Percentiles rank a stretch among this genome's conserved stretches.
Evolutionary conservation across 2,888 invertebrate species (phyloP).

Genomic region (Andrena camellia): DNA sequence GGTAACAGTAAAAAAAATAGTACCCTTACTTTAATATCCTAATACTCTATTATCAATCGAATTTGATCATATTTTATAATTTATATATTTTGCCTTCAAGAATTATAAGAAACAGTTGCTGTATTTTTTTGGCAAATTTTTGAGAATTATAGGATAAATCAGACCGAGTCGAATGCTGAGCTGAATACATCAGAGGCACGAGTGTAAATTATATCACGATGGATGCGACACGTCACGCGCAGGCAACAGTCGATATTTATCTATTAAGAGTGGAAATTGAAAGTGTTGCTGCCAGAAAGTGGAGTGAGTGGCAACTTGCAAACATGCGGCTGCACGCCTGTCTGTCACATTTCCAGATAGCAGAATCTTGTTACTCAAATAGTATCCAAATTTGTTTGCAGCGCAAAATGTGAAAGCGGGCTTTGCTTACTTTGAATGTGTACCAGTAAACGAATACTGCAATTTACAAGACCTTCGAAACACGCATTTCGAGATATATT

Average conservation of each 20-base stretch:
- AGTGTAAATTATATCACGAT: constrained; percentile 71
- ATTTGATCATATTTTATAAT: too few species aligned
- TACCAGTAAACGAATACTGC: neutral
- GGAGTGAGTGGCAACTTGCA: constrained; percentile 38
- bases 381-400: constrained; percentile 18
- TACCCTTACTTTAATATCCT: too few species aligned
- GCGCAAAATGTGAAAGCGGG: neutral
- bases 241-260: constrained; percentile 68
- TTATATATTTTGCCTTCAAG: neutral
- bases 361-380: constrained; percentile 21
- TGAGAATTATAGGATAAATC: constrained; percentile 31
- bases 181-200: constrained; percentile 71
- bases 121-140: constrained; percentile 47
- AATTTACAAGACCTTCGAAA: neutral
- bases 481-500: neutral
- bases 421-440: neutral
- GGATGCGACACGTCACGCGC: constrained; percentile 74
- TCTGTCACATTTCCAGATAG: constrained; percentile 23
- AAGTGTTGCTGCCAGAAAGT: constrained; percentile 53
- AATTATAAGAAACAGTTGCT: neutral
- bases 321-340: constrained; percentile 28
- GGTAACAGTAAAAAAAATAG: too few species aligned
- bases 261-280: constrained; percentile 56
- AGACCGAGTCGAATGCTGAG: constrained; percentile 58
- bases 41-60: too few species aligned